Conservation (phyloP, 2,797 vertebrate genomes). For the Nyctalus aviator region DNA sequence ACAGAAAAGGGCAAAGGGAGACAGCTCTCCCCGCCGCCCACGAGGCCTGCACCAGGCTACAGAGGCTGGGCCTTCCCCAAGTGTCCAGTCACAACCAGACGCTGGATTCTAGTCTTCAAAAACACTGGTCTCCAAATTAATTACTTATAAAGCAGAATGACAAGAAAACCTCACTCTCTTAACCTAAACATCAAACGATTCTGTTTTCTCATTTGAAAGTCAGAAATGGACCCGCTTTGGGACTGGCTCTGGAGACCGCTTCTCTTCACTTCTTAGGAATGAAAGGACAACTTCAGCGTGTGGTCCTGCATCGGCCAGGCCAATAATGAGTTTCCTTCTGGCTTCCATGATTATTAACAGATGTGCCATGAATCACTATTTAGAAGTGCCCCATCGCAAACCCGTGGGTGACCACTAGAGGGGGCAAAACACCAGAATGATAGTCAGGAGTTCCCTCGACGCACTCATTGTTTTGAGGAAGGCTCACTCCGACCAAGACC, state of each 20-base stretch:
- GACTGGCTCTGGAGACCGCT: background rate
- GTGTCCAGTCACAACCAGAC: background rate
- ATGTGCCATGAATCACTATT: background rate
- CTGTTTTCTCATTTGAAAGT: conserved; percentile 18
- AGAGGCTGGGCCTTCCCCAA: accelerated
- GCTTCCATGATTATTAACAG: conserved; percentile 39
- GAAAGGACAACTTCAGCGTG: background rate
- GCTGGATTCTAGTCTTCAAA: background rate
- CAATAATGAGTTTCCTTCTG: background rate
- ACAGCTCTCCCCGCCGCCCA: background rate
- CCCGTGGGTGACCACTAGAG: background rate
- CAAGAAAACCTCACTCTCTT: conserved; percentile 29
- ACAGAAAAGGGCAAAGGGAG: background rate
- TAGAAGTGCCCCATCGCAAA: background rate
- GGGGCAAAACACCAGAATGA: background rate
- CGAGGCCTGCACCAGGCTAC: accelerated
- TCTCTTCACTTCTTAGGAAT: background rate
- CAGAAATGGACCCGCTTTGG: background rate
- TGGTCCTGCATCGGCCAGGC: background rate
- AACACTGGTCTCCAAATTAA: background rate
- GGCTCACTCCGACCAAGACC: background rate
- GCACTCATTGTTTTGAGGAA: background rate
- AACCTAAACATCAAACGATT: background rate
- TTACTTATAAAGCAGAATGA: conserved; percentile 9
- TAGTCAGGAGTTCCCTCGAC: background rate